Evolutionary conservation across 2,797 vertebrate species (phyloP).

Genomic region (Rhincodon typus): DNA sequence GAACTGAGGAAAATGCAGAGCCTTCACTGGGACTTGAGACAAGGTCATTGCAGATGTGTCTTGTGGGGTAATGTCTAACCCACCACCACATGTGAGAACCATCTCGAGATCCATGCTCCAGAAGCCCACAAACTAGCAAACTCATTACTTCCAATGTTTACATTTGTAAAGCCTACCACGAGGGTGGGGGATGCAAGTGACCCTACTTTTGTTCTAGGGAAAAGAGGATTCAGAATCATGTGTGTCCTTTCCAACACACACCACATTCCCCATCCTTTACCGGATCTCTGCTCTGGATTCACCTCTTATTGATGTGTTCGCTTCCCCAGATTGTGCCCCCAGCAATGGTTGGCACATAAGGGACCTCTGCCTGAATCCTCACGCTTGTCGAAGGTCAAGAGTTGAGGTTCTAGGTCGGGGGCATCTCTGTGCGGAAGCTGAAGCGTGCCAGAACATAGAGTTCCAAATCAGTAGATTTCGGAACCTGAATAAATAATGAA

Average conservation of each 20-base stretch:
- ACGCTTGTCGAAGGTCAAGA: not conserved
- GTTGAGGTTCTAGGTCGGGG: not conserved
- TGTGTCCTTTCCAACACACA: not conserved
- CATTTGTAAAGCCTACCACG: too few species aligned
- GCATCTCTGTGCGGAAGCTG: not conserved
- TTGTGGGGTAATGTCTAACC: not conserved
- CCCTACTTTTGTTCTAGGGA: not conserved
- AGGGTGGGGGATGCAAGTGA: not conserved
- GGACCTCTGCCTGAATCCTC: not conserved
- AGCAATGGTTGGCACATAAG: not conserved
- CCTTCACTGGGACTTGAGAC: not conserved
- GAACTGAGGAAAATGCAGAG: not conserved
- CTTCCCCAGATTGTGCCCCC: not conserved
- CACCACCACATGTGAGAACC: not conserved
- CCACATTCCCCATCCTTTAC: not conserved
- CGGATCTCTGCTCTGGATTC: not conserved
- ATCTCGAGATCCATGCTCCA: not conserved
- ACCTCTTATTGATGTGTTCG: not conserved
- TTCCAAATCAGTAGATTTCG: not conserved
- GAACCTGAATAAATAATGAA: not conserved
- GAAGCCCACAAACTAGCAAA: not conserved
- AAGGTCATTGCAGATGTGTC: not conserved
- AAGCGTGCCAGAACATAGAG: not conserved
- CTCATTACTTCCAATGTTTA: not conserved
- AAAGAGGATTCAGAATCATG: not conserved